Conservation (phyloP, 35 echinoderm and acorn worm genomes). For the Ophioderma brevispina region DNA sequence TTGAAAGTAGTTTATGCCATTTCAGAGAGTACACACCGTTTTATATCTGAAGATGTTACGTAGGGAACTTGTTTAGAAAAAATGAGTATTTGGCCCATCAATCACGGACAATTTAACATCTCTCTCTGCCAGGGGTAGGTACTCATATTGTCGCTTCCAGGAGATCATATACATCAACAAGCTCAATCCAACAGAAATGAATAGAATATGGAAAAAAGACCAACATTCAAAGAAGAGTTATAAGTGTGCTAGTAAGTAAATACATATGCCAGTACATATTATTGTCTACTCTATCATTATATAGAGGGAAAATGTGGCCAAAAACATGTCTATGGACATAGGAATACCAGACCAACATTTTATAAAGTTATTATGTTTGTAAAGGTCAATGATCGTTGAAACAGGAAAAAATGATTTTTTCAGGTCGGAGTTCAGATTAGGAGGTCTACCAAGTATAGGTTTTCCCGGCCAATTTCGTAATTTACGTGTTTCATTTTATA, state of each 20-base stretch:
- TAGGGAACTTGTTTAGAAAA: slow-evolving; percentile 69
- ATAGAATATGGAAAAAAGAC: slow-evolving; percentile 89
- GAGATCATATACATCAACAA: slow-evolving; percentile 87
- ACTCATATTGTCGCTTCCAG: slow-evolving; percentile 87
- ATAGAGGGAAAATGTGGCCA: too few species aligned
- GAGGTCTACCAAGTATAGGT: too few species aligned
- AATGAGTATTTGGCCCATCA: slow-evolving; percentile 67
- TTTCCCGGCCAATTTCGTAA: too few species aligned
- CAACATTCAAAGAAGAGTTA: slow-evolving; percentile 54
- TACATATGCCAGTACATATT: too few species aligned
- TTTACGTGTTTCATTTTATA: too few species aligned
- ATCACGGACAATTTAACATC: slow-evolving; percentile 83
- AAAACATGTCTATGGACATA: too few species aligned
- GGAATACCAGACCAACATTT: too few species aligned
- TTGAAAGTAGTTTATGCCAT: slow-evolving; percentile 57
- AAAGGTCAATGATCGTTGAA: too few species aligned
- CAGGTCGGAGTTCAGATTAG: too few species aligned
- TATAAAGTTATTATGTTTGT: too few species aligned
- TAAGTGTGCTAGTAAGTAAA: slow-evolving; percentile 43
- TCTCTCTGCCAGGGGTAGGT: slow-evolving; percentile 84
- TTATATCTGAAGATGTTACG: slow-evolving; percentile 91
- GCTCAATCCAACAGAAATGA: slow-evolving; percentile 89
- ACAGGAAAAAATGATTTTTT: too few species aligned
- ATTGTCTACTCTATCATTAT: too few species aligned
- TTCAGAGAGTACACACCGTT: slow-evolving; percentile 66